phyloP scores from a whole-genome alignment of 2,797 vertebrate genomes.

The Crocidura indochinensis region DNA sequence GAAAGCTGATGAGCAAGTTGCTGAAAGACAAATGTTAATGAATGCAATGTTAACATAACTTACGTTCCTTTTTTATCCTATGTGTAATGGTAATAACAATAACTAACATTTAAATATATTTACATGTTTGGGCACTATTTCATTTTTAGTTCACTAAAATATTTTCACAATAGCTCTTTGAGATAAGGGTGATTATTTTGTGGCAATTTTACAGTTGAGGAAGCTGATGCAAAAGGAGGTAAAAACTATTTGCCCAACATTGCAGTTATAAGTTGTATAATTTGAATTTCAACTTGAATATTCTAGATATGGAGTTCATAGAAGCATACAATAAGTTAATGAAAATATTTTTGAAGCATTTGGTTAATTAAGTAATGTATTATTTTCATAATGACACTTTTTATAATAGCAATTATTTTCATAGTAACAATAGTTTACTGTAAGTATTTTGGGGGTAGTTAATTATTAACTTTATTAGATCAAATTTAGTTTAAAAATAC shows the following conservation, averaged over 20 bases:
- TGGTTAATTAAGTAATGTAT: neutral
- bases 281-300: slow-evolving; percentile 1
- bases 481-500: neutral
- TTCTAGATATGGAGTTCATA: slow-evolving; percentile 4
- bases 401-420: neutral
- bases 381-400: slow-evolving; percentile 11
- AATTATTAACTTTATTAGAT: neutral
- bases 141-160: slow-evolving; percentile 6
- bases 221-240: neutral
- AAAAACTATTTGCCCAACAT: neutral
- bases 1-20: neutral
- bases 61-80: neutral
- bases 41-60: neutral
- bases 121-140: neutral
- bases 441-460: too few relatives aligned
- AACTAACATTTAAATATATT: slow-evolving; percentile 37
- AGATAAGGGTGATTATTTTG: neutral
- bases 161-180: neutral
- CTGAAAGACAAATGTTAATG: slow-evolving; percentile 29
- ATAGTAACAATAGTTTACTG: too few relatives aligned
- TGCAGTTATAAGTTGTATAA: neutral
- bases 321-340: neutral
- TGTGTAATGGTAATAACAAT: neutral
- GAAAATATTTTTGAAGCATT: slow-evolving; percentile 49
- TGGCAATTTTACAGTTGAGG: slow-evolving; percentile 18